A percentile compares a stretch with the other conserved stretches of the same genome.
phyloP scores from a whole-genome alignment of 2,888 invertebrate genomes.

The Drosophila eohydei region DNA sequence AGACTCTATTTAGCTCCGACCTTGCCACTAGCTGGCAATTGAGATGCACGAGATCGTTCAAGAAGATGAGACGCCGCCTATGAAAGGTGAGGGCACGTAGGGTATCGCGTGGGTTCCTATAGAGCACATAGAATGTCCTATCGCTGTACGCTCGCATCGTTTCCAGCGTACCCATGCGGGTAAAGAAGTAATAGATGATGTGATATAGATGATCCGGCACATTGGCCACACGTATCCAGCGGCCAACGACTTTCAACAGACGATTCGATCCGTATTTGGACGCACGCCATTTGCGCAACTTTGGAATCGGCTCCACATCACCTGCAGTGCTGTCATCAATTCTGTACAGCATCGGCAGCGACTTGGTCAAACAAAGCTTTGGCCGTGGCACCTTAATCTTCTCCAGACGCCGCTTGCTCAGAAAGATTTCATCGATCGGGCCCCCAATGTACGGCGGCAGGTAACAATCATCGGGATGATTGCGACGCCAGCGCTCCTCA shows the following conservation, averaged over 20 bases:
- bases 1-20: neutral
- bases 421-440: constrained; percentile 1
- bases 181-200: neutral
- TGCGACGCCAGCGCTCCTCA: neutral
- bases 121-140: neutral
- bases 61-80: neutral
- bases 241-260: neutral
- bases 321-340: neutral
- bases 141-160: neutral
- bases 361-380: neutral
- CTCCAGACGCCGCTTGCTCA: no score
- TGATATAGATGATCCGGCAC: constrained; percentile 1
- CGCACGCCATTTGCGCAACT: neutral
- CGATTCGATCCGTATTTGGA: neutral
- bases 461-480: neutral
- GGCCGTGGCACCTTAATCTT: neutral
- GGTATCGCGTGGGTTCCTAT: neutral
- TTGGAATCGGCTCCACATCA: neutral
- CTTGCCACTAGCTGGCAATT: neutral
- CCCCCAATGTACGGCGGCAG: constrained; percentile 10
- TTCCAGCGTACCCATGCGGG: neutral
- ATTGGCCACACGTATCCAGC: neutral
- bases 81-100: neutral
- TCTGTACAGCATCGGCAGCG: no score
- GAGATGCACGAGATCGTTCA: neutral